Conservation (phyloP, 2,113 vertebrate genomes). For the Alaudala cheleensis region DNA sequence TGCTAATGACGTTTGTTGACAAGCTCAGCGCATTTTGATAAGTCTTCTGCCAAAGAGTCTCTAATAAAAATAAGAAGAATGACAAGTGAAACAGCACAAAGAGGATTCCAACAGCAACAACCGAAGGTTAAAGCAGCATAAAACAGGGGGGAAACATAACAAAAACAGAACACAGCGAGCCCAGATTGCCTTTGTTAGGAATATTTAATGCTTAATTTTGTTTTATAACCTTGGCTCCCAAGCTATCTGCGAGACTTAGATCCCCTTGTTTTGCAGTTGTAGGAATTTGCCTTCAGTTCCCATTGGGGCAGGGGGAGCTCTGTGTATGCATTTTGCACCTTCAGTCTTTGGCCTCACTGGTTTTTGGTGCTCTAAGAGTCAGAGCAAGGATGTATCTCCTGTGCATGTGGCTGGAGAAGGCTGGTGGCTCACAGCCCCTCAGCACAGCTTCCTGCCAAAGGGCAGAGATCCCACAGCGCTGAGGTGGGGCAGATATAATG, state of each 20-base stretch:
- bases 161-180: conserved; percentile 42
- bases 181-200: conserved; percentile 40
- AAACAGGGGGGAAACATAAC: conserved; percentile 52
- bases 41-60: conserved; percentile 53
- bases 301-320: background rate
- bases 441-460: background rate
- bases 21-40: conserved; percentile 68
- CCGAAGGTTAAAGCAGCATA: conserved; percentile 63
- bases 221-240: background rate
- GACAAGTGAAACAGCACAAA: conserved; percentile 37
- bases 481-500: background rate
- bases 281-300: background rate
- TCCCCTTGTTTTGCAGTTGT: background rate
- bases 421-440: background rate
- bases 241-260: background rate
- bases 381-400: background rate
- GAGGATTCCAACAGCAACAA: conserved; percentile 65
- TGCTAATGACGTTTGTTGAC: conserved; percentile 65
- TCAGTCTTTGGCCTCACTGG: background rate
- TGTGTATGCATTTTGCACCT: background rate
- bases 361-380: background rate
- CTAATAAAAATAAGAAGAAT: conserved; percentile 66
- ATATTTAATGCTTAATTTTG: conserved; percentile 37
- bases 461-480: background rate
- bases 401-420: background rate